Conservation (phyloP, 2,113 vertebrate genomes). For the Pterocles orientalis region DNA sequence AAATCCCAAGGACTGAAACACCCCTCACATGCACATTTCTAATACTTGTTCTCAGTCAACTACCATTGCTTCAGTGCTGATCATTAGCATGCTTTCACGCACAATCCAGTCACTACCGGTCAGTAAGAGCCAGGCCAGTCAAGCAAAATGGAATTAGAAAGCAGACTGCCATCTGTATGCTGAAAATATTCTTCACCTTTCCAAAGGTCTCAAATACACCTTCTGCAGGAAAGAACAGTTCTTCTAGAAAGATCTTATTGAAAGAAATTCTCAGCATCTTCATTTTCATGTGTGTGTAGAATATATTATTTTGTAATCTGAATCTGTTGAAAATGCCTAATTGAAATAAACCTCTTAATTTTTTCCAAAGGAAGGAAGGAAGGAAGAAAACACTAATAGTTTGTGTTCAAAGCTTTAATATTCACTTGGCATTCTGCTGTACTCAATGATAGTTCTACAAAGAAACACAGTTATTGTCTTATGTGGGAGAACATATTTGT, state of each 20-base stretch:
- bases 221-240: not conserved
- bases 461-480: conserved; percentile 54
- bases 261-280: conserved; percentile 5
- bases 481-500: conserved; percentile 66
- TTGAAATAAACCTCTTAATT: conserved; percentile 22
- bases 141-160: not conserved
- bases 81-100: not conserved
- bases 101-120: not conserved
- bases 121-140: not conserved
- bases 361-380: not conserved
- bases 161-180: not conserved
- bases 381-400: conserved; percentile 50
- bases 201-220: not conserved
- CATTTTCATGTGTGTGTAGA: not conserved
- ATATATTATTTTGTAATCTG: conserved; percentile 34
- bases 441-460: conserved; percentile 64
- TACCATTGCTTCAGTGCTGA: not conserved
- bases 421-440: conserved; percentile 58
- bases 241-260: not conserved
- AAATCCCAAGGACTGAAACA: not conserved
- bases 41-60: not conserved
- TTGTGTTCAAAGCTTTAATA: conserved; percentile 60
- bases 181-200: not conserved
- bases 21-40: not conserved
- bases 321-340: conserved; percentile 52